phyloP scores from a whole-genome alignment of 30 jellyfish, hydroid and myxozoan genomes.

The Phacellophora camtschatica region DNA sequence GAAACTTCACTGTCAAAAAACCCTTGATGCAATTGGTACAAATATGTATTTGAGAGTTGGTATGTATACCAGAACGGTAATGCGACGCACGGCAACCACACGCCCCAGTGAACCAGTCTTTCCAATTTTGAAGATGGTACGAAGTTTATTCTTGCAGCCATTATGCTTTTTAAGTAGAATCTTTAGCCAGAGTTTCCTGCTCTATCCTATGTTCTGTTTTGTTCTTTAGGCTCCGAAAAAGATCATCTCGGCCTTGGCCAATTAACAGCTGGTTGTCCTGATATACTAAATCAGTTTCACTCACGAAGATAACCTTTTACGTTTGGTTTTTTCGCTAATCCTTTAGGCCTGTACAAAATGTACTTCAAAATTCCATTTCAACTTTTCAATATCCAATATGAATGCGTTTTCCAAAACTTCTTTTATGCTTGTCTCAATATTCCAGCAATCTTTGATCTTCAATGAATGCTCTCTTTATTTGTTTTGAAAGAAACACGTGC shows the following conservation, averaged over 20 bases:
- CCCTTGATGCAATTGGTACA: conserved; percentile 34
- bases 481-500: conserved; percentile 15
- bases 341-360: too few relatives aligned
- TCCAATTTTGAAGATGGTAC: conserved; percentile 35
- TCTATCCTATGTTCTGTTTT: background rate
- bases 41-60: conserved; percentile 42
- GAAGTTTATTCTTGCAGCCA: conserved; percentile 52
- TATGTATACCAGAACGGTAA: conserved; percentile 59
- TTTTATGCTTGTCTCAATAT: background rate
- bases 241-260: background rate
- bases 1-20: conserved; percentile 49
- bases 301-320: too few relatives aligned
- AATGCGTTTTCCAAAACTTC: background rate
- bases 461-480: background rate
- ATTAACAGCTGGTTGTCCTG: background rate
- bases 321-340: too few relatives aligned
- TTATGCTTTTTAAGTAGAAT: background rate
- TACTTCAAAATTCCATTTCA: too few relatives aligned
- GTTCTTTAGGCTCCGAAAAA: background rate
- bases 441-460: background rate
- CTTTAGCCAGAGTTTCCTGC: background rate
- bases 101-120: conserved; percentile 51
- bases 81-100: conserved; percentile 55
- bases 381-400: too few relatives aligned
- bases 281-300: too few relatives aligned